Conservation (phyloP, 2,797 vertebrate species). For the Argya squamiceps region DNA sequence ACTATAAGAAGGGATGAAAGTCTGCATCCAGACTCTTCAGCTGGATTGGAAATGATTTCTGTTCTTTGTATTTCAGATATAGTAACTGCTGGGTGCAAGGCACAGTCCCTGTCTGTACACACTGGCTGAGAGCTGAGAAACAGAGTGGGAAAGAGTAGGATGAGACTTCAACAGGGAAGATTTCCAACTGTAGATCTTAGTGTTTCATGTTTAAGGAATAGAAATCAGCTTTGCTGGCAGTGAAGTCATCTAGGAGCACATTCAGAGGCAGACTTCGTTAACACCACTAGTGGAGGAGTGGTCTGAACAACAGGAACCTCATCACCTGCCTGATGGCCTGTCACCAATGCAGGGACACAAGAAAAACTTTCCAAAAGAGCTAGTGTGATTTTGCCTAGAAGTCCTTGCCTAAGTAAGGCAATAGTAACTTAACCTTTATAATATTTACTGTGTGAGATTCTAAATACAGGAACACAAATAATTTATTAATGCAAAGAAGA, state of each 20-base stretch:
- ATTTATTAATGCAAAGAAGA: neutral
- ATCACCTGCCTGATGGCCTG: neutral
- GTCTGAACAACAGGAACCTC: neutral
- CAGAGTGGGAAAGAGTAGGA: neutral
- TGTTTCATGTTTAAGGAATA: neutral
- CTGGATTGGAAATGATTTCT: neutral
- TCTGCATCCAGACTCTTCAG: neutral
- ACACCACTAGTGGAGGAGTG: neutral
- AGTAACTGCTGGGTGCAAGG: neutral
- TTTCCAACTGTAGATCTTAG: neutral
- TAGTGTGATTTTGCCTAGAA: neutral
- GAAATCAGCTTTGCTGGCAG: neutral
- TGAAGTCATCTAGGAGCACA: neutral
- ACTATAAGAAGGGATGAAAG: neutral
- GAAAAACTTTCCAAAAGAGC: neutral
- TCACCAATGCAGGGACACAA: rapidly evolving
- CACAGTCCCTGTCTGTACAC: neutral
- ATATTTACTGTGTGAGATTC: neutral
- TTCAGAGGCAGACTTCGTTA: neutral
- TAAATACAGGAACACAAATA: neutral
- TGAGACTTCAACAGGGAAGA: neutral
- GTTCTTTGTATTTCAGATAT: neutral
- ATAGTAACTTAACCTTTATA: neutral
- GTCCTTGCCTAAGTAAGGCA: neutral
- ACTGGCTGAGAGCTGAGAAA: neutral